Base-by-base conservation (phyloP, 2,113 vertebrate genomes). In the Semnopithecus entellus region DNA sequence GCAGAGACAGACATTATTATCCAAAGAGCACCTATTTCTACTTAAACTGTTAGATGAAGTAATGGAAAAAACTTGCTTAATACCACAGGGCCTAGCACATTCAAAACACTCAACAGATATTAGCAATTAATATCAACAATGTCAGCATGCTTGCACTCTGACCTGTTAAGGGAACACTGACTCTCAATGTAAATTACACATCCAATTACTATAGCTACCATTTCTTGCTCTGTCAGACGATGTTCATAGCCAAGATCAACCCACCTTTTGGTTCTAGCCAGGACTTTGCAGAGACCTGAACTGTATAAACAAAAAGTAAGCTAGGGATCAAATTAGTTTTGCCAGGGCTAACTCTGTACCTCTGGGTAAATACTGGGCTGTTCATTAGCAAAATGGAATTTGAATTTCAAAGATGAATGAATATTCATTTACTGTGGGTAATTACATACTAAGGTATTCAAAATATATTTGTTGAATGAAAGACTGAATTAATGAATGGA, bases 361-460 rank as follows among this genome's bases (percentile, higher is more conserved):
- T 95, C 95, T 96, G 84, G 82, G 85, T 95, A 85, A 97, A 95
- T 76, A 94, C 10, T 90, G 88, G 75, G 84, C 76, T 97, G 94
- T 95, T 97, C 87, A 94, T 94, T 97, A 97, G 94, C 83, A 90
- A 97, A 94, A 94, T 82, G 59, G 45, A 97, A 97, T 97, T 82
- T 97, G 96, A 97, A 97, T 97, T 97, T 96, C 96, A 97, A 97
- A 97, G 94, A 92, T 16, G 88, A 96, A 97, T 97, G 96, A 97
- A 98, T 97, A 97, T 97, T 97, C 97, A 97, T 96, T 97, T 64
- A 80, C 55, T 92, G 88, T 64, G 95, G 86, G 88, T 96, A 98
- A 97, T 97, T 97, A 90, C 59, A 96, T 75, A 84, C 95, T 79
- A 88, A 97, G 92, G 94, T 78, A 88, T 96, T 97, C 95, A 94